Base-by-base conservation (phyloP, 1,140 invertebrate species). In the Psilanteris sp. region DNA sequence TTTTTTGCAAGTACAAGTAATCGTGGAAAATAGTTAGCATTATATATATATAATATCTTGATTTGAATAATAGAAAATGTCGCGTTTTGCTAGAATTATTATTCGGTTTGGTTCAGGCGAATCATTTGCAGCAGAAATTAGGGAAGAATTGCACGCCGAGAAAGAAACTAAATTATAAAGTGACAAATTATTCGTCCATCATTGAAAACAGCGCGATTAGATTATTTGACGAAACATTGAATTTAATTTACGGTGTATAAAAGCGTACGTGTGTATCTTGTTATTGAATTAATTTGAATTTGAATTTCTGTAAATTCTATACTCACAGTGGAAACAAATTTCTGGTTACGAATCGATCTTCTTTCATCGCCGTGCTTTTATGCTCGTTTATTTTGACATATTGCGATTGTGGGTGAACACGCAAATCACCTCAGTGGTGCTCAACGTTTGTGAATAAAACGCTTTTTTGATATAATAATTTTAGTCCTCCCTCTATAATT, bases 361-460 rank as follows among this genome's bases (percentile, higher is more conserved):
- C 61, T 54, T 66, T 66, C 61, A 66, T 36, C 48, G 61, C 9
- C 29, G 27, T 34, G 36, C 48, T 54, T 66, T 46, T 46, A 54
- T 54, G 39, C 48, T 66, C 48, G 48, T 66, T 54, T 44, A 66
- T 44, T 54, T 66, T 66, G 61, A 66, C 48, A 36, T 64, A 62
- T 41, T 50, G 59, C 44, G 18, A 62, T 34, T 46, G 62, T 54
- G 39, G 32, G 13, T 24, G 34, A 62, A 46, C 37, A 54, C 39
- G 48, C 41, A 54, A 55, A 67, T 67, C 62, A 67, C 46, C n/a
- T 10, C 62, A 44, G 48, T 29, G 48, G 39, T 55, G 62, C 41
- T 46, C 62, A 55, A 55, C 34, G 11, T 32, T 52, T 10, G 13
- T 4, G 26, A 18, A 7, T 41, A 39, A 39, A 50, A 46, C 20